Base-by-base conservation (phyloP, 2,797 vertebrate species). In the Cephalopachus bancanus region DNA sequence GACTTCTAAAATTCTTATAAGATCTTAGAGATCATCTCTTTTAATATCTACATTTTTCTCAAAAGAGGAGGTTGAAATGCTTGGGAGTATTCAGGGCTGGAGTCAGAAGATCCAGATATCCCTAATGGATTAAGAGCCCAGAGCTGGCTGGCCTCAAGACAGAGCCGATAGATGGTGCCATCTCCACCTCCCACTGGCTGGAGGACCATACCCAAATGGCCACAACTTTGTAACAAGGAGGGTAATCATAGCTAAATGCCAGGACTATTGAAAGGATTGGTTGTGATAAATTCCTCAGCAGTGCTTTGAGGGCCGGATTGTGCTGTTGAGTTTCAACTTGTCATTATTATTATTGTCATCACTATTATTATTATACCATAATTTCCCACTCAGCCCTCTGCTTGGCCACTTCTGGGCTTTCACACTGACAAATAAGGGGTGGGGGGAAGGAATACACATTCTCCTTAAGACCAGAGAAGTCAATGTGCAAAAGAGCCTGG, bases 401-500 rank as follows among this genome's bases (percentile, higher is more conserved):
- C 65, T 37, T 19, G 80, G 76, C 89, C 14, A 9, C 75, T 55
- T 81, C 75, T 74, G 30, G 93, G 90, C 88, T 94, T 91, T 92
- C 65, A 53, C 85, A 6, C 3, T 67, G 81, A 89, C 92, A 83
- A 49, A 53, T 71, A 49, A 30, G 74, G 44, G 22, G 55, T 9
- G 22, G 71, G 7, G 2, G 60, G 1, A 78, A 69, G 5, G 53
- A 84, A 57, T 10, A 2, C 64, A 74, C 5, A 0, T 83, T 89
- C 84, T 92, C 93, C 94, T 87, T 72, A 91, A 89, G 71, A 79
- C 90, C 78, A 12, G 8, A 8, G 37, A 28, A 96, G 64, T 84
- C 79, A 57, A 71, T 95, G 91, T 60, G 44, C 14, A 5, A 92
- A 71, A 71, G 9, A 49, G 83, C 55, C 93, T 59, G 76, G 53